Percentiles rank a stretch among this genome's conserved stretches.
Conservation (phyloP, 2,113 vertebrate species). For the Aptenodytes patagonicus region DNA sequence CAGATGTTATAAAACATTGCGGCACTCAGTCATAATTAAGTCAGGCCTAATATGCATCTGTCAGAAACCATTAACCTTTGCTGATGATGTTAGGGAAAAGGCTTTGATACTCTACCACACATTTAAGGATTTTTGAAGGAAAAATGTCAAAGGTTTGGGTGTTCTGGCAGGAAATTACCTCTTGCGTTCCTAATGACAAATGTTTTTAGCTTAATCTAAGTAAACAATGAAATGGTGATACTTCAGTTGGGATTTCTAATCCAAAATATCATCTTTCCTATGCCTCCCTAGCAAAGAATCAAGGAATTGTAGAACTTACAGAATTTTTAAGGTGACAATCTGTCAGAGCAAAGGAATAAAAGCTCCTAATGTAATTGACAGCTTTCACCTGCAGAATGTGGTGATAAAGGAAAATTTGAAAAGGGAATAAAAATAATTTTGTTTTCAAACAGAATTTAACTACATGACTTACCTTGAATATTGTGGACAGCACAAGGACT, state of each 20-base stretch:
- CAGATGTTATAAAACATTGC: conserved; percentile 68
- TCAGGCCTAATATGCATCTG: conserved; percentile 76
- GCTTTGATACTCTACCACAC: conserved; percentile 69
- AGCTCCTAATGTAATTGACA: background rate
- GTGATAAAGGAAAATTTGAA: background rate
- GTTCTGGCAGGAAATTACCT: conserved; percentile 74
- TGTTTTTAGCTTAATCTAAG: conserved; percentile 79
- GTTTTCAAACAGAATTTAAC: background rate
- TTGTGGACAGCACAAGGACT: background rate
- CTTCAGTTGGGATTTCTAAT: conserved; percentile 71
- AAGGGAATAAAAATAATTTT: background rate
- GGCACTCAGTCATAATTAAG: conserved; percentile 62
- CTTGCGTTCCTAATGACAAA: conserved; percentile 68
- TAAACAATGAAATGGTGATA: conserved; percentile 82
- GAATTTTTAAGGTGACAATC: background rate
- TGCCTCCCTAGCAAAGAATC: background rate
- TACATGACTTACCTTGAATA: background rate
- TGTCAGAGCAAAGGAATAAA: background rate
- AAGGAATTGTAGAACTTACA: background rate
- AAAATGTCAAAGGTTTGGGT: conserved; percentile 80
- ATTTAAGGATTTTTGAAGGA: conserved; percentile 73
- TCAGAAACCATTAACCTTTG: conserved; percentile 74
- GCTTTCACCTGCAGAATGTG: background rate
- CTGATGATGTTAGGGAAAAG: conserved; percentile 72
- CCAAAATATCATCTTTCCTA: conserved; percentile 62